Base-by-base conservation (phyloP, 2,888 invertebrate species). In the Ennomos erosarius region DNA sequence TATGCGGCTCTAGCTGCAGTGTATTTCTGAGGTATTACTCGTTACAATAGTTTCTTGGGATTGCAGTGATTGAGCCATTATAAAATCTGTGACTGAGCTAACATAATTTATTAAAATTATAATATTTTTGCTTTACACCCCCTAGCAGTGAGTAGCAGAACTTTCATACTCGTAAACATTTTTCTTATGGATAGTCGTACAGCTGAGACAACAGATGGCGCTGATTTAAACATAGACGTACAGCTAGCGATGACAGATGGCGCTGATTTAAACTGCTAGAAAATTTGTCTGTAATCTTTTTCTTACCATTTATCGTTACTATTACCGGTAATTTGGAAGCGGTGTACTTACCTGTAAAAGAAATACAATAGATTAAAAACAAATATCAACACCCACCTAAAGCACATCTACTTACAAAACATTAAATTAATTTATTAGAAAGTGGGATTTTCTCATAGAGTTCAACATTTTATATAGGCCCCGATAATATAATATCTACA, bases 181-280 rank as follows among this genome's bases (percentile, higher is more conserved):
- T 13, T 43, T 35, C 12, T 8, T 42, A n/a, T 35, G 1, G n/a
- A 36, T 40, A 64, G 16, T 76, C 13, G 49, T 0, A 9, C 2
- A 6, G 26, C 0, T 5, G 26, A 1, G 16, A 39, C 10, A 33
- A 68, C 59, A 84, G 84, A 77, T 83, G 83, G 83, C 82, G 83
- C 74, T 82, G 62, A 35, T 63, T 57, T 60, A 43, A 52, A 53
- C 6, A n/a, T n/a, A n/a, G n/a, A n/a, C n/a, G 49, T 0, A 9
- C 2, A 6, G 26, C 0, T 5, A 5, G 26, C 2, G 16, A 39
- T 10, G 34, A 68, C 59, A 84, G 84, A 77, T 83, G 83, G 83
- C 82, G 83, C 74, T 82, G 62, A 35, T 63, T 57, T 60, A 43
- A 52, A 53, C 6, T 26, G 26, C 26, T 26, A 6, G 16, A 4